phyloP scores from a whole-genome alignment of 2,888 invertebrate genomes.

The Drosophila falleni region DNA sequence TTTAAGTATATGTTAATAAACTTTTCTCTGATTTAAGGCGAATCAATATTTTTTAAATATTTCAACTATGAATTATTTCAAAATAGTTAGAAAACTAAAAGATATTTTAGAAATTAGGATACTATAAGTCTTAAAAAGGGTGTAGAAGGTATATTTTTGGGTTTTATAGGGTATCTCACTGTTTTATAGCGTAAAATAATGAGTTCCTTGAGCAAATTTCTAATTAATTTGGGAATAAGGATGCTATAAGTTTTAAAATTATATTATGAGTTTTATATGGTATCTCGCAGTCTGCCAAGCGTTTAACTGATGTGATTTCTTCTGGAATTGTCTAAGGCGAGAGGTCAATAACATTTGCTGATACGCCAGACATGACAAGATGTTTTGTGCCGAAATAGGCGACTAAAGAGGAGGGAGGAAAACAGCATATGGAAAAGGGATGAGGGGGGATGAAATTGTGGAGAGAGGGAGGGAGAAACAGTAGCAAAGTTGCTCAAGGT shows the following conservation, averaged over 20 bases:
- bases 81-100: neutral
- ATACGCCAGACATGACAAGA: conserved; percentile 33
- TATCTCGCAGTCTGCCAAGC: neutral
- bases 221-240: neutral
- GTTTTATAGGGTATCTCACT: neutral
- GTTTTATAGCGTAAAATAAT: too few species aligned
- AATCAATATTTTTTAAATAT: neutral
- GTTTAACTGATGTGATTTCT: neutral
- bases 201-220: too few species aligned
- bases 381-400: conserved; percentile 6
- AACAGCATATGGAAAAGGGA: neutral
- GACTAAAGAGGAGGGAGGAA: neutral
- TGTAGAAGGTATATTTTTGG: neutral
- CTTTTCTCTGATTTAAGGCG: too few species aligned
- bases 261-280: neutral
- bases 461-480: neutral
- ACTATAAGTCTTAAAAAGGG: neutral
- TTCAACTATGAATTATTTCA: neutral
- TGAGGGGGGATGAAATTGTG: neutral
- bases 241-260: neutral
- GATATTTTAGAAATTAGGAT: neutral
- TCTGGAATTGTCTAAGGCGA: conserved; percentile 23
- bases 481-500: conserved; percentile 61
- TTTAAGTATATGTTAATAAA: too few species aligned
- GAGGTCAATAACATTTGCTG: conserved; percentile 59